Evolutionary conservation across 1,140 invertebrate genomes (phyloP).

Genomic region (Penaeus vannamei): DNA sequence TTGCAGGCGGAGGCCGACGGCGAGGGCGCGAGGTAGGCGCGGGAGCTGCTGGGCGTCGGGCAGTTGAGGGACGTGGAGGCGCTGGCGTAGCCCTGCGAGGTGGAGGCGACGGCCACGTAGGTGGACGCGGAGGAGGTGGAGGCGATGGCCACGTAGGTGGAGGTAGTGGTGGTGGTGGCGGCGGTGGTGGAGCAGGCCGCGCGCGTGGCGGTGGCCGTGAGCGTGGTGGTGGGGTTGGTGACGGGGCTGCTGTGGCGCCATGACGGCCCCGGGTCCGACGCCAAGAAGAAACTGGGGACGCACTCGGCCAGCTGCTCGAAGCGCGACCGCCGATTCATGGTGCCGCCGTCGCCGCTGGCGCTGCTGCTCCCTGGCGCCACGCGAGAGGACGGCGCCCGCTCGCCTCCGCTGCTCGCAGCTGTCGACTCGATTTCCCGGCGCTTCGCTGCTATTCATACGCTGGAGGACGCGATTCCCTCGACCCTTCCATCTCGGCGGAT

Average conservation of each 20-base stretch:
- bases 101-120: background rate
- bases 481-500: too few relatives aligned
- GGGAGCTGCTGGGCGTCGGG: too few relatives aligned
- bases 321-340: too few relatives aligned
- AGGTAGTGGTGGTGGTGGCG: background rate
- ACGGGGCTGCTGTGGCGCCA: slow-evolving; percentile 13
- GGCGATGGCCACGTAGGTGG: background rate
- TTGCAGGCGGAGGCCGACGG: background rate
- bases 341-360: too few relatives aligned
- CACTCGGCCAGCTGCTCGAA: background rate
- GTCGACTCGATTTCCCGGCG: too few relatives aligned
- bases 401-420: too few relatives aligned
- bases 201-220: background rate
- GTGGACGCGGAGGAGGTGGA: background rate
- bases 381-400: too few relatives aligned
- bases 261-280: slow-evolving; percentile 23
- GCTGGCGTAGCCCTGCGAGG: background rate
- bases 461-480: too few relatives aligned
- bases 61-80: background rate
- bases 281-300: slow-evolving; percentile 30
- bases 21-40: background rate
- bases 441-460: too few relatives aligned
- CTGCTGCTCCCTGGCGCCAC: too few relatives aligned
- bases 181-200: background rate
- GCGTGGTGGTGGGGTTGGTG: background rate